phyloP scores from a whole-genome alignment of 2,113 vertebrate genomes.

The Mus spicilegus region DNA sequence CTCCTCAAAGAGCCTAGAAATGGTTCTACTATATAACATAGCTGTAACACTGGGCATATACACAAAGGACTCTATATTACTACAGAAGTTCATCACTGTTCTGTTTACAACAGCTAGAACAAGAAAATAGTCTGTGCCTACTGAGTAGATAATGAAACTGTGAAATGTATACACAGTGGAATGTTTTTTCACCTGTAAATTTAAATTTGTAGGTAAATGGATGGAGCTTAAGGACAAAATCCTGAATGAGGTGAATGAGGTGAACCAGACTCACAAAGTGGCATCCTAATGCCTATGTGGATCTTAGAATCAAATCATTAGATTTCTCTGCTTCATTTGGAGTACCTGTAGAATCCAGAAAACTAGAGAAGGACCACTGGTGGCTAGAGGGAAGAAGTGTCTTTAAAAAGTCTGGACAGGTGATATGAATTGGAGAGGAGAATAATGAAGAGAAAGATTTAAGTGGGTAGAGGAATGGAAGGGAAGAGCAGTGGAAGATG shows the following conservation, averaged over 20 bases:
- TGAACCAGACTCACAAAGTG: not conserved
- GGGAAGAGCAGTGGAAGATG: not conserved
- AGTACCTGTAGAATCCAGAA: not conserved
- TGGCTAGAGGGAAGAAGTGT: not conserved
- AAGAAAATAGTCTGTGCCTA: not conserved
- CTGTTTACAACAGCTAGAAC: not conserved
- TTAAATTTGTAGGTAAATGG: not conserved
- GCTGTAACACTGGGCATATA: not conserved
- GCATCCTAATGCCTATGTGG: not conserved
- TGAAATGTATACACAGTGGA: not conserved
- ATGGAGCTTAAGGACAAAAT: not conserved
- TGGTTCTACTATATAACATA: not conserved
- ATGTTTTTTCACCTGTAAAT: not conserved
- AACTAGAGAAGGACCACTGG: not conserved
- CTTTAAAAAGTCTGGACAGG: not conserved
- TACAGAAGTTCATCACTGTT: not conserved
- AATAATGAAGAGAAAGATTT: not conserved
- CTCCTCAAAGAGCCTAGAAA: not conserved
- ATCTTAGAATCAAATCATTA: not conserved
- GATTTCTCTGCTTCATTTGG: not conserved
- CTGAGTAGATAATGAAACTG: not conserved
- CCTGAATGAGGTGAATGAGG: not conserved
- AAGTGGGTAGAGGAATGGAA: not conserved
- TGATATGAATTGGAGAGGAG: not conserved
- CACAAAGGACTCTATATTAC: not conserved